These are phyloP conservation scores for Troilus luridus DNA, from an alignment of 2,888 invertebrate genomes.

Conservation along the genomic window DNA sequence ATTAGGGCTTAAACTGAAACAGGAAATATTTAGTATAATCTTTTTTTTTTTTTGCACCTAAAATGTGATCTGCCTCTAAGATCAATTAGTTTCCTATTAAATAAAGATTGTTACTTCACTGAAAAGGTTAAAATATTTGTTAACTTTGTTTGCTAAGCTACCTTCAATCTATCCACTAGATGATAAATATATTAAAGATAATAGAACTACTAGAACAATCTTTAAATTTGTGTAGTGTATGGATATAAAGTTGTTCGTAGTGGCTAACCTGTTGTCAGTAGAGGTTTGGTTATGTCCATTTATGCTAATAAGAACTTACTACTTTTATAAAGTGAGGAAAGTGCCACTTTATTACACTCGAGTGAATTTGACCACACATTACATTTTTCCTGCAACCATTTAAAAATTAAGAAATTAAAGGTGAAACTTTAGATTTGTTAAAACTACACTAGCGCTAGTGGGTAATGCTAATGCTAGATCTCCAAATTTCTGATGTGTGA, in stretches of 20 bases:
- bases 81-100: neutral
- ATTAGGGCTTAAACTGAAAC: neutral
- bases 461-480: too few relatives aligned
- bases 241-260: neutral
- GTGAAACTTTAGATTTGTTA: too few relatives aligned
- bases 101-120: neutral
- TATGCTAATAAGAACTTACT: neutral
- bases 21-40: neutral
- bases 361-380: too few relatives aligned
- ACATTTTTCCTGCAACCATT: too few relatives aligned
- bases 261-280: neutral
- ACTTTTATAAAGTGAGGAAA: too few relatives aligned
- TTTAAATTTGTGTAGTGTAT: neutral
- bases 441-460: too few relatives aligned
- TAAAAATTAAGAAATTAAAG: too few relatives aligned
- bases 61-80: neutral
- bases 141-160: neutral
- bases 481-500: too few relatives aligned
- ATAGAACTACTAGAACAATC: neutral
- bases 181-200: neutral
- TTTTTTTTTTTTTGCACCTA: neutral
- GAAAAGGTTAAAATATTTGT: neutral
- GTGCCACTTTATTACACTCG: too few relatives aligned
- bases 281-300: neutral
- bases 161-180: neutral